Evolutionary conservation across 1,140 invertebrate species (phyloP).

Genomic region (Megathymus violae): DNA sequence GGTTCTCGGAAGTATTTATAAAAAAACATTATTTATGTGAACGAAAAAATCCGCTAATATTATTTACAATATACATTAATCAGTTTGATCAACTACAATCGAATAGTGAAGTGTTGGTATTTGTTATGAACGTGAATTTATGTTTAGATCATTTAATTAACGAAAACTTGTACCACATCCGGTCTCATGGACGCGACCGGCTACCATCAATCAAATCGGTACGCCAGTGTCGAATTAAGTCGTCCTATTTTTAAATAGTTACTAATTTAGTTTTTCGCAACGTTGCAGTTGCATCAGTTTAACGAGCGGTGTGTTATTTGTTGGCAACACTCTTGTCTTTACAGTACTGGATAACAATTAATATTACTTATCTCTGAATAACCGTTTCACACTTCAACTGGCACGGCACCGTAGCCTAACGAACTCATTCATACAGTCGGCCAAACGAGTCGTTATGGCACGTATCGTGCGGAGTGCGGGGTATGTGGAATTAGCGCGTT

Average conservation of each 20-base stretch:
- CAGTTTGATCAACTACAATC: background rate
- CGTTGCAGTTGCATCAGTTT: conserved; percentile 52
- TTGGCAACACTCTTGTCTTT: conserved; percentile 61
- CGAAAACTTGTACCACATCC: conserved; percentile 13
- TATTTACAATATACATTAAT: no score
- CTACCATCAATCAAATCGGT: conserved; percentile 47
- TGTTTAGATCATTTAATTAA: conserved; percentile 1
- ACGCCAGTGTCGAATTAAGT: conserved; percentile 33
- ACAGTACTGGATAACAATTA: conserved; percentile 66
- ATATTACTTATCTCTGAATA: conserved; percentile 71
- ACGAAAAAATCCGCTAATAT: no score
- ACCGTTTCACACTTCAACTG: conserved; percentile 63
- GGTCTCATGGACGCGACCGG: conserved; percentile 10
- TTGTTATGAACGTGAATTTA: background rate
- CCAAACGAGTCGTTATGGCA: no score
- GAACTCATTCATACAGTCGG: no score
- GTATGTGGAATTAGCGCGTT: no score
- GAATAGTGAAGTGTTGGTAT: background rate
- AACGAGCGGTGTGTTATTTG: conserved; percentile 56
- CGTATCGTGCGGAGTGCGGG: no score
- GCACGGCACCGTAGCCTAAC: no score
- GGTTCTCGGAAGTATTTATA: no score
- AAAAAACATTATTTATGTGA: no score
- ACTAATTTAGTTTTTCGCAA: conserved; percentile 66
- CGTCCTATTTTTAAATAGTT: conserved; percentile 46